Conservation (phyloP, 1,140 invertebrate genomes). For the Zaprionus ghesquierei region DNA sequence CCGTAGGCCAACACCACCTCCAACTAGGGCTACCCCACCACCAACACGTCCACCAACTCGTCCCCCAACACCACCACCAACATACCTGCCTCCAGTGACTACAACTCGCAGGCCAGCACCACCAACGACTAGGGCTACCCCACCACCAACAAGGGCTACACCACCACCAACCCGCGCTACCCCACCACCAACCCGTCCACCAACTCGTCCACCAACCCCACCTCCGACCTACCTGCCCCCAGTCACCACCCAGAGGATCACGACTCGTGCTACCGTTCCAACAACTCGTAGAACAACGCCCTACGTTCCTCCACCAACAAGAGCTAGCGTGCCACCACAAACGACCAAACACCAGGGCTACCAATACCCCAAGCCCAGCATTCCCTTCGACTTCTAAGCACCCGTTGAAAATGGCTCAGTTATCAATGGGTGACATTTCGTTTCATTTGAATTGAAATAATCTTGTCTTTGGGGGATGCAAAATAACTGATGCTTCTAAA, state of each 20-base stretch:
- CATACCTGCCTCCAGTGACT: slow-evolving; percentile 35
- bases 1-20: neutral
- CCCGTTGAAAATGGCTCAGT: slow-evolving; percentile 32
- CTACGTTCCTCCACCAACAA: slow-evolving; percentile 51
- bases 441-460: slow-evolving; percentile 56
- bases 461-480: slow-evolving; percentile 43
- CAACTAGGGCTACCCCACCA: slow-evolving; percentile 34
- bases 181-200: slow-evolving; percentile 37
- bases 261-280: slow-evolving; percentile 38
- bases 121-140: slow-evolving; percentile 17
- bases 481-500: slow-evolving; percentile 49
- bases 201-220: slow-evolving; percentile 41
- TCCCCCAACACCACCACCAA: slow-evolving; percentile 23
- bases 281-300: slow-evolving; percentile 48
- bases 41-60: slow-evolving; percentile 11
- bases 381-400: slow-evolving; percentile 81
- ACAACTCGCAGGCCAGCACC: neutral
- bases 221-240: slow-evolving; percentile 45
- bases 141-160: slow-evolving; percentile 33
- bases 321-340: slow-evolving; percentile 53
- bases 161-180: slow-evolving; percentile 14
- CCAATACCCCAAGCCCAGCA: slow-evolving; percentile 83
- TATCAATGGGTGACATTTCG: slow-evolving; percentile 41
- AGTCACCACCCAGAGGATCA: slow-evolving; percentile 14
- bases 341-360: slow-evolving; percentile 81